These are phyloP conservation scores for Muscicapa striata DNA, from an alignment of 2,797 vertebrate species.

Conservation along the genomic window DNA sequence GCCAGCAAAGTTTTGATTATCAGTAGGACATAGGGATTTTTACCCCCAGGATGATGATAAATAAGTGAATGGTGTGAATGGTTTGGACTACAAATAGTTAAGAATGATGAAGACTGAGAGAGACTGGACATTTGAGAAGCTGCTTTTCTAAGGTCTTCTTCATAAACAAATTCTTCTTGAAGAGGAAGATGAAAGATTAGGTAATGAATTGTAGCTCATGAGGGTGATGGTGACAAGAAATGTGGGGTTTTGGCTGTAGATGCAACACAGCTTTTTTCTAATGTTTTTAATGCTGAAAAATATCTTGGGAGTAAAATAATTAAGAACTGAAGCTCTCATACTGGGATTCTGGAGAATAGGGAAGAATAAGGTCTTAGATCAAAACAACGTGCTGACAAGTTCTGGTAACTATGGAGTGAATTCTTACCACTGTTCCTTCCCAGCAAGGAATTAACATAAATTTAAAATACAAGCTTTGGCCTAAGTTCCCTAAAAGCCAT, in stretches of 20 bases:
- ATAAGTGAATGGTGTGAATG: neutral
- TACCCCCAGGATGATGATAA: neutral
- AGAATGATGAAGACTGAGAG: neutral
- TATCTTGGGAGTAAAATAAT: neutral
- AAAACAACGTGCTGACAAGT: neutral
- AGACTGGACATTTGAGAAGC: neutral
- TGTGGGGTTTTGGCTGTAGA: neutral
- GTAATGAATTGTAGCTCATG: neutral
- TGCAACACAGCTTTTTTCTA: neutral
- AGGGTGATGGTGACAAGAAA: neutral
- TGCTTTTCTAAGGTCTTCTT: neutral
- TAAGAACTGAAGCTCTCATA: neutral
- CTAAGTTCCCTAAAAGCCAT: neutral
- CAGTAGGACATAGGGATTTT: neutral
- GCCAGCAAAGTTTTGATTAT: neutral
- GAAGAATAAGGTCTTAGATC: neutral
- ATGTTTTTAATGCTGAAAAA: neutral
- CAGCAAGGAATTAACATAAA: neutral
- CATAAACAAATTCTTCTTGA: neutral
- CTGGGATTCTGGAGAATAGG: neutral
- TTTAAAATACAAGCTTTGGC: neutral
- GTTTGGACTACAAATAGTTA: neutral
- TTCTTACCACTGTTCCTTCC: neutral
- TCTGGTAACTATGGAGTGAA: neutral
- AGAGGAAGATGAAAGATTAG: neutral